Conservation (phyloP, 2,113 vertebrate species). For the Eulemur macaco region DNA sequence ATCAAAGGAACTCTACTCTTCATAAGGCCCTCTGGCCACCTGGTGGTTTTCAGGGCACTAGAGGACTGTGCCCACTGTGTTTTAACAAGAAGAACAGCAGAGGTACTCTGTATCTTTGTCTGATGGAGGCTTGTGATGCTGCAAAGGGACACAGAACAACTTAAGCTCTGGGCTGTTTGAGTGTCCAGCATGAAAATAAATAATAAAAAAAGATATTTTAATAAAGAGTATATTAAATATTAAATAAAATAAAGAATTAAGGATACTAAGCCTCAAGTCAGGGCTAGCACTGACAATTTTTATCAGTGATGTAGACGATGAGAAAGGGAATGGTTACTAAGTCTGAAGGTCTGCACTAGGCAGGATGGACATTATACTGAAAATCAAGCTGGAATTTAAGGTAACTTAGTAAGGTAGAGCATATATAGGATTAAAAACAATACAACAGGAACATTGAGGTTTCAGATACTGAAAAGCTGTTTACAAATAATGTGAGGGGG, state of each 20-base stretch:
- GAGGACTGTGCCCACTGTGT: background rate
- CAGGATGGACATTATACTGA: fast-evolving
- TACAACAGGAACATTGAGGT: background rate
- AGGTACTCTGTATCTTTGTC: too few relatives aligned
- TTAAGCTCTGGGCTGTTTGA: background rate
- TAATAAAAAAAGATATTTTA: background rate
- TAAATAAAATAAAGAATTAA: background rate
- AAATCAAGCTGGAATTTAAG: background rate
- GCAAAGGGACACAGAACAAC: background rate
- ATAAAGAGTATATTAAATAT: background rate
- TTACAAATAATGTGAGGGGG: background rate
- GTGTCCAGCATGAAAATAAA: background rate
- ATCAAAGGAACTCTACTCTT: background rate
- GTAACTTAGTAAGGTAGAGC: background rate
- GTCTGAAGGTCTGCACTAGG: fast-evolving
- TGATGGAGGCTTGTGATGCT: background rate
- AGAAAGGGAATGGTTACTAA: background rate
- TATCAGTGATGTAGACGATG: background rate
- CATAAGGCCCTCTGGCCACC: background rate
- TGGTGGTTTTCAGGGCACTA: background rate
- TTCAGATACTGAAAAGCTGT: background rate
- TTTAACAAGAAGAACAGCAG: background rate
- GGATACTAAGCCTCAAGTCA: background rate
- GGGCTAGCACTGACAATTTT: too few relatives aligned
- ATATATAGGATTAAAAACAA: background rate